Percentiles rank a stretch among this genome's conserved stretches.
Conservation (phyloP, 2,888 invertebrate species). For the Pseudococcus longispinus region DNA sequence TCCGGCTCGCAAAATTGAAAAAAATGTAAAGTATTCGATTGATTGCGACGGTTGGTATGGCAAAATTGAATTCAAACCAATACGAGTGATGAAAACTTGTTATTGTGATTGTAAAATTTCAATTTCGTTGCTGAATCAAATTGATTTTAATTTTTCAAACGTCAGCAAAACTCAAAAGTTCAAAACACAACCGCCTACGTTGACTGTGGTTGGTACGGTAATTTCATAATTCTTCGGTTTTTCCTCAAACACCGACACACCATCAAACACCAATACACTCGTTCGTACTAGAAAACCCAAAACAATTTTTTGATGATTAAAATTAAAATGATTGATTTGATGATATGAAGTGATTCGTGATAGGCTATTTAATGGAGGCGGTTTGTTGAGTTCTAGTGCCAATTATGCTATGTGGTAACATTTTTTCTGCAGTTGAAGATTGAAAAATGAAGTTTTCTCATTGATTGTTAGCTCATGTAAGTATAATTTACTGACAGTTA, state of each 20-base stretch:
- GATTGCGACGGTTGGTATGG: too few relatives aligned
- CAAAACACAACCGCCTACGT: too few relatives aligned
- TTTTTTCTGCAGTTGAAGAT: neutral
- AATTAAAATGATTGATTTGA: constrained; percentile 53
- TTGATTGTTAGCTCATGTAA: constrained; percentile 42
- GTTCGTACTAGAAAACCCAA: neutral
- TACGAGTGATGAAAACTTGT: neutral
- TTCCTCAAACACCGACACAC: neutral
- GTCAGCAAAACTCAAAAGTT: too few relatives aligned
- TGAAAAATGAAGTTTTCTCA: constrained; percentile 28
- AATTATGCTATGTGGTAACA: constrained; percentile 44
- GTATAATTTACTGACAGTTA: constrained; percentile 1
- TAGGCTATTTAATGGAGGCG: constrained; percentile 54
- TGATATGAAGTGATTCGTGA: constrained; percentile 53
- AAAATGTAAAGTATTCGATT: too few relatives aligned
- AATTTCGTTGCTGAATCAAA: too few relatives aligned
- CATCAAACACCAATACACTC: neutral
- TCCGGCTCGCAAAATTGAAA: neutral
- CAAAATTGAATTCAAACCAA: neutral
- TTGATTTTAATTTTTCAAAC: too few relatives aligned
- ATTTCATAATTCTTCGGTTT: neutral
- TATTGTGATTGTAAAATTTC: too few relatives aligned
- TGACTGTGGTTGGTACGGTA: neutral
- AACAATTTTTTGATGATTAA: constrained; percentile 46
- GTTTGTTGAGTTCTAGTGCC: constrained; percentile 42